Percentiles rank a stretch among this genome's conserved stretches.
Conservation (phyloP, 2,888 invertebrate species). For the Pogonocherus hispidulus region DNA sequence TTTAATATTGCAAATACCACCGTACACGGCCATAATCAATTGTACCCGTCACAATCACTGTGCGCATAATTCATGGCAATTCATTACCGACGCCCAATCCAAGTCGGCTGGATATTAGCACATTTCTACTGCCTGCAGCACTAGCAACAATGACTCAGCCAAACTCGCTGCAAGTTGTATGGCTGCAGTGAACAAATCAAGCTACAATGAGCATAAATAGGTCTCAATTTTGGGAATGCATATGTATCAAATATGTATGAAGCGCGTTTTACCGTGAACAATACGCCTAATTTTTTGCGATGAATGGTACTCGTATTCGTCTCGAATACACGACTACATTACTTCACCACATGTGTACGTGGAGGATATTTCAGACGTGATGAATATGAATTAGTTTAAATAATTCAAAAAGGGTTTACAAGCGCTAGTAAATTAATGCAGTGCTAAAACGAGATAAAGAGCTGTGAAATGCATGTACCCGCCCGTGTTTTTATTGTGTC, state of each 20-base stretch:
- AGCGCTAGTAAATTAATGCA: not conserved
- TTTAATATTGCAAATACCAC: slow-evolving; percentile 27
- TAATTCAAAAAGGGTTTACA: not conserved
- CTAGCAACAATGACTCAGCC: slow-evolving; percentile 44
- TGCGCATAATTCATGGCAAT: slow-evolving; percentile 56
- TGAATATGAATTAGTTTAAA: slow-evolving; percentile 13
- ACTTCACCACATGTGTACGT: slow-evolving; percentile 26
- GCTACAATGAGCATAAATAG: slow-evolving; percentile 46
- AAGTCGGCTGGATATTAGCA: slow-evolving; percentile 45
- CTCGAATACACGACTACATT: slow-evolving; percentile 37
- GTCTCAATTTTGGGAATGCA: slow-evolving; percentile 43
- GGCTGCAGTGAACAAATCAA: slow-evolving; percentile 37
- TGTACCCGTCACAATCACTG: slow-evolving; percentile 55
- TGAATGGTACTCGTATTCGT: slow-evolving; percentile 30
- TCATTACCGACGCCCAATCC: slow-evolving; percentile 51
- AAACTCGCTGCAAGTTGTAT: slow-evolving; percentile 26
- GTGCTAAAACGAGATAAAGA: not conserved
- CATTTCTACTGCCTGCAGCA: slow-evolving; percentile 45
- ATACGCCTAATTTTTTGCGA: slow-evolving; percentile 49
- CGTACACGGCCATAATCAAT: slow-evolving; percentile 46
- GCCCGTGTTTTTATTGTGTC: too few relatives aligned
- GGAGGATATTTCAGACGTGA: slow-evolving; percentile 13
- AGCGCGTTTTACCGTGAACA: slow-evolving; percentile 48
- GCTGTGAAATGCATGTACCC: not conserved
- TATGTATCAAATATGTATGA: slow-evolving; percentile 48